These are phyloP conservation scores for Eunapius fragilis DNA, from an alignment of 37 sponge, comb jelly and placozoan species.

Conservation along the genomic window DNA sequence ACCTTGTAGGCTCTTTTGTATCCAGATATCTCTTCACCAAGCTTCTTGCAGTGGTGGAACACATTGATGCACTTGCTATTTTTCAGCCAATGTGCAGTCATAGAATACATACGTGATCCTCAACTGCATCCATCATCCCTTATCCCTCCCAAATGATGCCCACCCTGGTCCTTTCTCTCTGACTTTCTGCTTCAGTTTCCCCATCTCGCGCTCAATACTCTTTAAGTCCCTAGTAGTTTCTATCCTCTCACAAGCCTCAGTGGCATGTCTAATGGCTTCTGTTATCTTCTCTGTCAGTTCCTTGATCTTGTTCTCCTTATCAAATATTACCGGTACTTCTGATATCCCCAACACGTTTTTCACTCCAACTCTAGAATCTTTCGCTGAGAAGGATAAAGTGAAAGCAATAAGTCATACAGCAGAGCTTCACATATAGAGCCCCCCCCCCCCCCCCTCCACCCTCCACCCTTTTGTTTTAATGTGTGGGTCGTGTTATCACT, in stretches of 20 bases:
- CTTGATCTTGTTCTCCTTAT: neutral
- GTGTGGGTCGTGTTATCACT: too few species aligned
- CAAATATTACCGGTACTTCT: neutral
- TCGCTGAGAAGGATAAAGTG: too few species aligned
- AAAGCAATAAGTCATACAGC: neutral
- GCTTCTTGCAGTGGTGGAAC: constrained; percentile 48
- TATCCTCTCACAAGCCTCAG: constrained; percentile 39
- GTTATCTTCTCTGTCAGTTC: constrained; percentile 9
- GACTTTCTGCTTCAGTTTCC: neutral
- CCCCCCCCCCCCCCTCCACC: too few species aligned
- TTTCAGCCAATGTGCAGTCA: neutral
- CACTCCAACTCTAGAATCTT: neutral
- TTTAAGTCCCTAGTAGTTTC: constrained; percentile 39
- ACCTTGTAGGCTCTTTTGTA: constrained; percentile 54
- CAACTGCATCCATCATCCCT: neutral
- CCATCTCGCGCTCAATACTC: constrained; percentile 60
- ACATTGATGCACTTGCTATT: constrained; percentile 41
- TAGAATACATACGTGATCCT: neutral
- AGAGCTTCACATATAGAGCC: neutral
- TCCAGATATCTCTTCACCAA: constrained; percentile 17
- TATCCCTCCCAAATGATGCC: neutral
- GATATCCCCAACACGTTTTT: neutral
- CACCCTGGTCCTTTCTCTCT: neutral
- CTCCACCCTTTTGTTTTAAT: too few species aligned
- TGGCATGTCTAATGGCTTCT: constrained; percentile 11